A percentile compares a stretch with the other conserved stretches of the same genome.
These are phyloP conservation scores for Latrodectus elegans DNA, from an alignment of 2,888 invertebrate species.

Conservation along the genomic window DNA sequence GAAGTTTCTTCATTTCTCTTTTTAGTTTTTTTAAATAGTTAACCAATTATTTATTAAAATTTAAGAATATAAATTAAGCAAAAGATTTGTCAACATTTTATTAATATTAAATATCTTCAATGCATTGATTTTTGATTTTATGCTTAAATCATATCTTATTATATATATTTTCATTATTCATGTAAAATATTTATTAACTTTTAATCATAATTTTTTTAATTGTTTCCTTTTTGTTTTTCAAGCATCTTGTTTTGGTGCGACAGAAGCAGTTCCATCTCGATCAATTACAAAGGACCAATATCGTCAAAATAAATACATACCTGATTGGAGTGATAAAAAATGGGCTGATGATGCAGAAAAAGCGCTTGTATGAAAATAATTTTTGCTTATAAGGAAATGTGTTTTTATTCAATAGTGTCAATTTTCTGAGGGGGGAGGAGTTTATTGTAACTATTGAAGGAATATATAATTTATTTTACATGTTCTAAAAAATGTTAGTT, in stretches of 20 bases:
- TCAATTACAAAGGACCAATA: conserved; percentile 83
- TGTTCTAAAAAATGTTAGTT: no score
- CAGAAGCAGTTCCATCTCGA: conserved; percentile 83
- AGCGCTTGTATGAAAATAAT: conserved; percentile 9
- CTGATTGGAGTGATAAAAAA: conserved; percentile 68
- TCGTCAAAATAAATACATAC: conserved; percentile 51
- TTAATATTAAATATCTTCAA: no score
- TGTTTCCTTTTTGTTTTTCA: conserved; percentile 63
- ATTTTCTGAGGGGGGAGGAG: no score
- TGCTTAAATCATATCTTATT: background rate
- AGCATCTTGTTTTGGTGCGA: conserved; percentile 86
- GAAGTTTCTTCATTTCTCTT: no score
- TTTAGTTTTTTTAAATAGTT: no score
- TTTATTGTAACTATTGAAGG: no score
- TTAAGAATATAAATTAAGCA: no score
- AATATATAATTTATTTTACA: no score
- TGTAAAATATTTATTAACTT: background rate
- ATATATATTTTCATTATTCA: background rate
- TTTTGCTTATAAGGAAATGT: background rate
- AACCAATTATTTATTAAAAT: no score
- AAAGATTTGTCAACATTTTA: no score
- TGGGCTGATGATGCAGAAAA: conserved; percentile 61
- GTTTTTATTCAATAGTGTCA: no score
- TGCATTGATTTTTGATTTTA: no score
- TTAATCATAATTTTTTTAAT: background rate